phyloP scores from a whole-genome alignment of 2,113 vertebrate genomes.

The Neodon shergylaensis region DNA sequence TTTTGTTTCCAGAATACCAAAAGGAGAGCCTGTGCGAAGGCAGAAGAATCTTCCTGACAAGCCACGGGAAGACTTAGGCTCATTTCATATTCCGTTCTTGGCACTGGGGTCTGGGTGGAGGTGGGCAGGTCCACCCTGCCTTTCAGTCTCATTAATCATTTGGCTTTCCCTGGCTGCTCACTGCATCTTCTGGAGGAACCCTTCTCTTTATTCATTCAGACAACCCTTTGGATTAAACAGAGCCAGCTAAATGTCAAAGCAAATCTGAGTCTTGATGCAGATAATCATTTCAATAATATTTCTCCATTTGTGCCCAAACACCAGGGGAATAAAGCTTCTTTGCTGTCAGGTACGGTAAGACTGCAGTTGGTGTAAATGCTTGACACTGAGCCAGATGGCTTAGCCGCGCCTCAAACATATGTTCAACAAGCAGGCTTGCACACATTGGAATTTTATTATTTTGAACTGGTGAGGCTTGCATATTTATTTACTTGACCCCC shows the following conservation, averaged over 20 bases:
- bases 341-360: constrained; percentile 99
- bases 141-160: constrained; percentile 99
- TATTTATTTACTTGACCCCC: constrained; percentile 96
- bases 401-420: constrained; percentile 99
- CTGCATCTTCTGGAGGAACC: constrained; percentile 97
- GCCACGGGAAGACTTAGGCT: constrained; percentile 86
- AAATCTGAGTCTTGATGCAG: constrained; percentile 99
- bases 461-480: constrained; percentile 95
- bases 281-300: constrained; percentile 99
- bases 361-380: constrained; percentile 99
- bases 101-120: constrained; percentile 97
- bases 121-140: constrained; percentile 97
- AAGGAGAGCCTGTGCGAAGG: constrained; percentile 64
- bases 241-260: constrained; percentile 99
- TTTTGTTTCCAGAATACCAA: constrained; percentile 82
- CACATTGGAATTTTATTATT: constrained; percentile 99
- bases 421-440: constrained; percentile 99
- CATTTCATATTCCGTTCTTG: constrained; percentile 95
- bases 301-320: constrained; percentile 99
- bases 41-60: constrained; percentile 83
- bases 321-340: constrained; percentile 99
- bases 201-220: constrained; percentile 98
- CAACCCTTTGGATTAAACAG: constrained; percentile 99
- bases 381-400: constrained; percentile 99
- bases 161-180: constrained; percentile 89